phyloP scores from a whole-genome alignment of 2,113 vertebrate species.

The Eretmochelys imbricata region DNA sequence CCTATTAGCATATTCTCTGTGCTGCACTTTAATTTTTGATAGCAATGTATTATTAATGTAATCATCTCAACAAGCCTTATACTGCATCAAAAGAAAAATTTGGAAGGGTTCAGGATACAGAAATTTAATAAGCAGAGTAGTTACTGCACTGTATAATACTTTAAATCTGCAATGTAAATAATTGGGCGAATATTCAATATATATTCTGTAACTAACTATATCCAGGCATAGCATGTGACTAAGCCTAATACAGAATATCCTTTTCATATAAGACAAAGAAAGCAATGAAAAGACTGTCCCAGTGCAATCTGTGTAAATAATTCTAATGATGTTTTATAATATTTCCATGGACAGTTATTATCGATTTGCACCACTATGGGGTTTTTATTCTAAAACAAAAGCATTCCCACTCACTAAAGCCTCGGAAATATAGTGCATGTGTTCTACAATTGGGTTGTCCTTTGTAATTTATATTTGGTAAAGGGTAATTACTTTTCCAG shows the following conservation, averaged over 20 bases:
- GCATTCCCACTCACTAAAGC: background rate
- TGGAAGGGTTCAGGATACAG: slow-evolving; percentile 38
- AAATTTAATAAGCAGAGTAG: slow-evolving; percentile 51
- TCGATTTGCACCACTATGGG: background rate
- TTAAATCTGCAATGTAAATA: slow-evolving; percentile 67
- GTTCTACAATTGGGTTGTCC: rapidly evolving
- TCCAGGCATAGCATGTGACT: background rate
- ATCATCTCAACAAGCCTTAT: slow-evolving; percentile 65
- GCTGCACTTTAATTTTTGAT: slow-evolving; percentile 73
- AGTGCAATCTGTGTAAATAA: background rate
- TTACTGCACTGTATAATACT: slow-evolving; percentile 46
- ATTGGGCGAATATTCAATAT: slow-evolving; percentile 44
- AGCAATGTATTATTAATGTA: slow-evolving; percentile 82
- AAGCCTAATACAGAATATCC: slow-evolving; percentile 15
- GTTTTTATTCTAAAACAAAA: slow-evolving; percentile 7
- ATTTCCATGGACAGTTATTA: background rate
- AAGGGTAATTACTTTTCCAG: background rate
- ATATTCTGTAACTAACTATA: slow-evolving; percentile 47
- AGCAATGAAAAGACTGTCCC: background rate
- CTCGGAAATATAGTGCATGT: background rate
- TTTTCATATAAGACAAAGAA: slow-evolving; percentile 37
- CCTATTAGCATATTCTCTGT: slow-evolving; percentile 71
- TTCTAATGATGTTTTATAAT: background rate
- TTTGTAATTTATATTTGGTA: background rate
- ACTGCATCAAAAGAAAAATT: slow-evolving; percentile 50